These are phyloP conservation scores for Elysia chlorotica DNA, from an alignment of 1,140 invertebrate species.

Conservation along the genomic window DNA sequence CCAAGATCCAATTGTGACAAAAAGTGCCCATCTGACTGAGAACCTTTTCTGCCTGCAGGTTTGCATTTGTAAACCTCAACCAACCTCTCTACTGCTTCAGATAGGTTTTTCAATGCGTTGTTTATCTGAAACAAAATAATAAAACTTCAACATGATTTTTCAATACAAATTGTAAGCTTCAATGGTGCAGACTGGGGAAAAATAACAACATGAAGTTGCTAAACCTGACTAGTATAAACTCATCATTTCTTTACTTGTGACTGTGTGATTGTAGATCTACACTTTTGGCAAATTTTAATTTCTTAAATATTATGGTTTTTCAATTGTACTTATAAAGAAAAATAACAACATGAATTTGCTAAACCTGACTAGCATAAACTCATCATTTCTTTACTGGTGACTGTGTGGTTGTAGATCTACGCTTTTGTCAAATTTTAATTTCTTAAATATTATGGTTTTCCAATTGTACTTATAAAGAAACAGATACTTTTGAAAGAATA, in stretches of 20 bases:
- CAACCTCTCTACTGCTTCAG: constrained; percentile 32
- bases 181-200: not conserved
- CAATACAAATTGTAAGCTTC: not conserved
- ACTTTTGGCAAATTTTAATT: too few relatives aligned
- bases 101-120: constrained; percentile 38
- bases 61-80: constrained; percentile 34
- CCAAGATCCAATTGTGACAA: constrained; percentile 44
- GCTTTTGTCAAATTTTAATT: too few relatives aligned
- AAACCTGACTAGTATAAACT: not conserved
- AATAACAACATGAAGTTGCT: not conserved
- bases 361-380: not conserved
- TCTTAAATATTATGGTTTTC: too few relatives aligned
- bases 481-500: too few relatives aligned
- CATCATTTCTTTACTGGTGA: not conserved
- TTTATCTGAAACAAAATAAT: constrained; percentile 36
- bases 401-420: too few relatives aligned
- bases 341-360: not conserved
- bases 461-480: not conserved
- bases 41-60: not conserved
- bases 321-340: not conserved
- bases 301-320: too few relatives aligned
- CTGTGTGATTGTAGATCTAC: too few relatives aligned
- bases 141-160: not conserved
- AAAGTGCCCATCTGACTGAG: constrained; percentile 27
- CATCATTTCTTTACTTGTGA: not conserved